Evolutionary conservation across 1,140 invertebrate genomes (phyloP).

Genomic region (Proales similis): DNA sequence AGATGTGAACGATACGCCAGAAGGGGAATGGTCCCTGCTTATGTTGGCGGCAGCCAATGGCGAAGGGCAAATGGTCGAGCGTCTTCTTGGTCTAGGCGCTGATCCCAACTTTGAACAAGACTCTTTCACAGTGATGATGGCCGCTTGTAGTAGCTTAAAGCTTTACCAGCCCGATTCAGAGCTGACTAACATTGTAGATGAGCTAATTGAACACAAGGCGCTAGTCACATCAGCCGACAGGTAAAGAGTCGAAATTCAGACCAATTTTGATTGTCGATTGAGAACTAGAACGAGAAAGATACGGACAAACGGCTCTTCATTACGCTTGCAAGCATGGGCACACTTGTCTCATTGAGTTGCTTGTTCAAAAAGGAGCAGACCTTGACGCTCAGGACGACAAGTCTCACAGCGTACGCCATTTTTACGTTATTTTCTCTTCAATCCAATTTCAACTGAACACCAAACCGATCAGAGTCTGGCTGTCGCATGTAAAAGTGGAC

Average conservation of each 20-base stretch:
- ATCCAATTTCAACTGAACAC: too few relatives aligned
- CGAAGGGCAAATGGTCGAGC: slow-evolving; percentile 14
- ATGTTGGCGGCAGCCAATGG: slow-evolving; percentile 26
- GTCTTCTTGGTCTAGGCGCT: slow-evolving; percentile 14
- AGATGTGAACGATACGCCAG: slow-evolving; percentile 8
- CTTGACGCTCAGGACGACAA: slow-evolving; percentile 33
- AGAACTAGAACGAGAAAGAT: too few relatives aligned
- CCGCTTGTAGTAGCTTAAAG: slow-evolving; percentile 23
- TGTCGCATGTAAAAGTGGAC: slow-evolving; percentile 15
- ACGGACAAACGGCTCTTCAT: slow-evolving; percentile 24
- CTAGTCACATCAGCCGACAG: too few relatives aligned
- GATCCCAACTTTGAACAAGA: slow-evolving; percentile 36
- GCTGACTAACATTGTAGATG: slow-evolving; percentile 19
- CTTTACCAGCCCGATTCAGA: slow-evolving; percentile 1
- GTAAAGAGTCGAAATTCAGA: too few relatives aligned
- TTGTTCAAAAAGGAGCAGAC: slow-evolving; percentile 5
- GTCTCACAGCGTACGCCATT: not conserved
- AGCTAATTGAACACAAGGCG: not conserved
- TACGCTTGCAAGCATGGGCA: slow-evolving; percentile 18
- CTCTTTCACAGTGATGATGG: slow-evolving; percentile 15
- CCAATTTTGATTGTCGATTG: too few relatives aligned
- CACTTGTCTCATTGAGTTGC: slow-evolving; percentile 11
- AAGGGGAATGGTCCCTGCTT: slow-evolving; percentile 19
- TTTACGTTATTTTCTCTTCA: not conserved
- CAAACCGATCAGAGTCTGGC: slow-evolving; percentile 16